A percentile compares a stretch with the other conserved stretches of the same genome.
Evolutionary conservation across 2,113 vertebrate genomes (phyloP).

Genomic region (Vidua macroura): DNA sequence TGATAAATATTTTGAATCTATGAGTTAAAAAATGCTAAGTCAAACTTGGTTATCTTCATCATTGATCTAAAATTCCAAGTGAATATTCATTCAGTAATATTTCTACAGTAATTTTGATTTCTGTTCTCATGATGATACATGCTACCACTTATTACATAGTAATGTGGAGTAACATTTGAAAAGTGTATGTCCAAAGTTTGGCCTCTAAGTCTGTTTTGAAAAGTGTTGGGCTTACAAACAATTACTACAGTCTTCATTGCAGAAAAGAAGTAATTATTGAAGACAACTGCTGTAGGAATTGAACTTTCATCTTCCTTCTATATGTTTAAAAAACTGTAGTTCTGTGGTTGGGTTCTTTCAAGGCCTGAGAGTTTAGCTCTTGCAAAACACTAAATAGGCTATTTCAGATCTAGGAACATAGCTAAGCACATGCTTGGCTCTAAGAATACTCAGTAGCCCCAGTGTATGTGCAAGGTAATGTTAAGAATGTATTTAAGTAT

Average conservation of each 20-base stretch:
- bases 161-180: not conserved
- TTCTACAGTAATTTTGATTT: not conserved
- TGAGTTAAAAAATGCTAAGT: not conserved
- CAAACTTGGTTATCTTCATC: slow-evolving; percentile 4
- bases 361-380: not conserved
- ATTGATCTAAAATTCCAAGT: not conserved
- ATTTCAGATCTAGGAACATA: not conserved
- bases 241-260: not conserved
- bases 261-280: not conserved
- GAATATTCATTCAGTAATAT: not conserved
- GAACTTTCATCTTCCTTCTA: not conserved
- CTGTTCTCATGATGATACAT: not conserved
- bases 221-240: not conserved
- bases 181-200: not conserved
- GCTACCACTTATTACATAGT: not conserved
- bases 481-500: not conserved
- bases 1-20: slow-evolving; percentile 11
- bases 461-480: not conserved
- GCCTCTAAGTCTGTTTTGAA: not conserved
- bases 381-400: not conserved
- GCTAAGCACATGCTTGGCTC: not conserved
- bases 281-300: not conserved
- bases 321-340: not conserved
- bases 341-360: not conserved
- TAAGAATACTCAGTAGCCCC: not conserved